Base-by-base conservation (phyloP, 2,797 vertebrate species). In the Rhinophrynus dorsalis region DNA sequence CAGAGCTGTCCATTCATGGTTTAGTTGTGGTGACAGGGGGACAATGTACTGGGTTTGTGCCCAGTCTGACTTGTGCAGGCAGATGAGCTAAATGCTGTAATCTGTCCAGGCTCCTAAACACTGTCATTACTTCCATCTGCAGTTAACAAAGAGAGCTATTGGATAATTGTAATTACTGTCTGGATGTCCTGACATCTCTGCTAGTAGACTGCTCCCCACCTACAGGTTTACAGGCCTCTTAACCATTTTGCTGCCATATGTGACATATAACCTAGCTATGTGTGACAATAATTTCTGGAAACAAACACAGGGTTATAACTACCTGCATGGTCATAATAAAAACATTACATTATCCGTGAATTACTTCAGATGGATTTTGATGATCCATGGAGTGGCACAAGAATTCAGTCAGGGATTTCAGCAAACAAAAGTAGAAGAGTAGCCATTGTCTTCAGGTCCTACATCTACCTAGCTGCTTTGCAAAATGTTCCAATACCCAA, bases 81-180 rank as follows among this genome's bases (percentile, higher is more conserved):
- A 64, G 68, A 71, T 60, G 50, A 18, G 59, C 60, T 71, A 64
- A 71, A 71, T 71, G 68, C 68, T 71, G 60, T 71, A 71, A 71
- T 71, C 68, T 63, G 68, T 64, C 59, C 68, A 48, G 68, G 50
- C 40, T 64, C 60, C 68, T 64, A 71, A 71, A 64, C 68, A 58
- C 68, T 57, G 60, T 71, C 52, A 71, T 71, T 71, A 71, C 30
- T 71, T 58, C 60, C 68, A 71, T 71, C 68, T 71, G 68, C 60
- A n/a, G 42, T 23, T 71, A 63, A 71, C 68, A 71, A 71, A 71
- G 60, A 44, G 38, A 57, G 42, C 52, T 40, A 64, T 64, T 64
- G 52, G 68, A 64, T 71, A 64, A 71, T 71, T 71, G 60, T 71
- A 71, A 71, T 71, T 71, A 64, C 51, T 64, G 60, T 64, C 52